These are phyloP conservation scores for Lepidonotus clava DNA, from an alignment of 2,888 invertebrate species.

Conservation along the genomic window DNA sequence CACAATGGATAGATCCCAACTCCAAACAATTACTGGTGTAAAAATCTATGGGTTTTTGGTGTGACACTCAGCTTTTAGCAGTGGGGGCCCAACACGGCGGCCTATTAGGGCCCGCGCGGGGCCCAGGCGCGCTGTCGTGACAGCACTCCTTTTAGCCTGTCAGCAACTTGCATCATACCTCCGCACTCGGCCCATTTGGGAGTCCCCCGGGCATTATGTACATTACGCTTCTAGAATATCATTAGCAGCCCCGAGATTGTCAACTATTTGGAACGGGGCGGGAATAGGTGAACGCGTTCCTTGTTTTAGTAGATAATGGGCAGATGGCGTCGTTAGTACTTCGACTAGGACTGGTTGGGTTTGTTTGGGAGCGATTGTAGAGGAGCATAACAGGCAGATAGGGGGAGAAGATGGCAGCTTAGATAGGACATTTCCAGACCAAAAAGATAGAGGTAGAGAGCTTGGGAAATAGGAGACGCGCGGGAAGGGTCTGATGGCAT, in stretches of 20 bases:
- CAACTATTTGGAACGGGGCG: slow-evolving; percentile 20
- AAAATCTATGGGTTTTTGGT: slow-evolving; percentile 23
- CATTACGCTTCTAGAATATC: slow-evolving; percentile 36
- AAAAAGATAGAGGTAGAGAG: no score
- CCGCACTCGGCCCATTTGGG: slow-evolving; percentile 10
- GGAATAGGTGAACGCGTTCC: slow-evolving; percentile 21
- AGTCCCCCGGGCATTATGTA: slow-evolving; percentile 11
- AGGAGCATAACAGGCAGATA: background rate
- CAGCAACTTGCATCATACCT: slow-evolving; percentile 25
- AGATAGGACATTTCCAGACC: no score
- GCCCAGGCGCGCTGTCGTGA: background rate
- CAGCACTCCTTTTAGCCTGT: slow-evolving; percentile 28
- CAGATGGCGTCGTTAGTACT: background rate
- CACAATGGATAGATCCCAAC: slow-evolving; percentile 31
- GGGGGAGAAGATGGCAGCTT: background rate
- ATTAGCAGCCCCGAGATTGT: slow-evolving; percentile 38
- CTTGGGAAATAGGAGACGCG: no score
- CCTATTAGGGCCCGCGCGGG: background rate
- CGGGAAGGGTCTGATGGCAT: no score
- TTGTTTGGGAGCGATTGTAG: background rate
- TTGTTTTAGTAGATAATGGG: slow-evolving; percentile 18
- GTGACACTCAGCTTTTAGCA: slow-evolving; percentile 1
- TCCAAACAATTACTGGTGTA: slow-evolving; percentile 14
- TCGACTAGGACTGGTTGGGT: no score
- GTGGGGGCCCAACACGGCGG: background rate